These are phyloP conservation scores for Labroides dimidiatus DNA, from an alignment of 2,797 vertebrate genomes.

Conservation along the genomic window DNA sequence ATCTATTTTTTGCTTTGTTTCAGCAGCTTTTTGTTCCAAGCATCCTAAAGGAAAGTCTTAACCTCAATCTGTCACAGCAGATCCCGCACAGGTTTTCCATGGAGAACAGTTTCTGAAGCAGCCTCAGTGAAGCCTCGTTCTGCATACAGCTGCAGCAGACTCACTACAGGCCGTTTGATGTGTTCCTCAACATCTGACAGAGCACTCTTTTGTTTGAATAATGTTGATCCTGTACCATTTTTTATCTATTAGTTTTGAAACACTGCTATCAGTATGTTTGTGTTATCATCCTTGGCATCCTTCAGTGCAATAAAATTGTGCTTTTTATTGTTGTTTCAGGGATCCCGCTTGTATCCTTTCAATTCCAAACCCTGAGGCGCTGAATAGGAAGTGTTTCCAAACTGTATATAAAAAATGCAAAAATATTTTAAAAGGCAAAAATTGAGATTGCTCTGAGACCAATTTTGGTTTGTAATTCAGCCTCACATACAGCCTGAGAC, in stretches of 20 bases:
- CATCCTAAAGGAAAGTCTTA: constrained; percentile 60
- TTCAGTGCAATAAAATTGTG: background rate
- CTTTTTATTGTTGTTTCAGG: too few species aligned
- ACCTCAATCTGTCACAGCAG: constrained; percentile 71
- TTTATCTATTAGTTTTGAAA: constrained; percentile 13
- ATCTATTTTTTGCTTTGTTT: constrained; percentile 30
- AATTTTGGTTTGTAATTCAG: too few species aligned
- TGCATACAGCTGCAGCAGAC: constrained; percentile 38
- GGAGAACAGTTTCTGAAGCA: constrained; percentile 45
- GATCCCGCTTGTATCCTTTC: too few species aligned
- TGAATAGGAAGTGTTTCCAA: too few species aligned
- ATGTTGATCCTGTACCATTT: background rate
- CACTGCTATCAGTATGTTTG: constrained; percentile 1
- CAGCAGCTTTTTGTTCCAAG: constrained; percentile 29
- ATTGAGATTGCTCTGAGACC: too few species aligned
- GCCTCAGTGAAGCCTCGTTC: constrained; percentile 31
- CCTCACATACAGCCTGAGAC: too few species aligned
- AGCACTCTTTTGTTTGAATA: constrained; percentile 26
- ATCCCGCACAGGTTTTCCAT: constrained; percentile 60
- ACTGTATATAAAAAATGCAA: too few species aligned
- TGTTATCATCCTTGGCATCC: background rate
- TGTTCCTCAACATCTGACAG: constrained; percentile 20
- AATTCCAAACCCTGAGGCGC: too few species aligned
- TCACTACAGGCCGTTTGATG: constrained; percentile 36
- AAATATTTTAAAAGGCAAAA: too few species aligned